phyloP scores from a whole-genome alignment of 2,888 invertebrate species.

The Nemotelus nigrinus region DNA sequence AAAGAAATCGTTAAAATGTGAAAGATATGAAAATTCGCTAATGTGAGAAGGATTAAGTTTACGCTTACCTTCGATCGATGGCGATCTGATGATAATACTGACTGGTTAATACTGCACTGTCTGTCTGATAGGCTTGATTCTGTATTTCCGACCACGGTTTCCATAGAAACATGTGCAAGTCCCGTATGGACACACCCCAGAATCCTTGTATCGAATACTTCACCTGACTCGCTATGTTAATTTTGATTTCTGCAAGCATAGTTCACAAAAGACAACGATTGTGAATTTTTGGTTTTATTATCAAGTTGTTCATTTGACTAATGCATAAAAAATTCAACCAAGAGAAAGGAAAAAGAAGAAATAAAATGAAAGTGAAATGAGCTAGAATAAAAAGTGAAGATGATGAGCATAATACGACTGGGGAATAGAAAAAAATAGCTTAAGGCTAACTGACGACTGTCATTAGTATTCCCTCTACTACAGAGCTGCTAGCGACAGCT shows the following conservation, averaged over 20 bases:
- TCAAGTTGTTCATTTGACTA: background rate
- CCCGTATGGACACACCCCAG: slow-evolving; percentile 83
- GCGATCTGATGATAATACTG: slow-evolving; percentile 54
- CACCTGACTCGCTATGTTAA: slow-evolving; percentile 79
- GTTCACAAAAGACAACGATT: slow-evolving; percentile 50
- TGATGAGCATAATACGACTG: too few species aligned
- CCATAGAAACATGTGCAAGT: slow-evolving; percentile 80
- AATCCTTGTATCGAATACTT: slow-evolving; percentile 78
- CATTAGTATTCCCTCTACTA: too few species aligned
- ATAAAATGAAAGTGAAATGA: too few species aligned
- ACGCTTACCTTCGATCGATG: slow-evolving; percentile 53
- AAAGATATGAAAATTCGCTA: background rate
- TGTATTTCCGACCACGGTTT: slow-evolving; percentile 74
- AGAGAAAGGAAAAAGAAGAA: background rate
- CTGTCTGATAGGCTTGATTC: slow-evolving; percentile 65
- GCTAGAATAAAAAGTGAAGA: too few species aligned
- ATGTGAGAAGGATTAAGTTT: too few species aligned
- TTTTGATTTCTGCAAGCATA: slow-evolving; percentile 73
- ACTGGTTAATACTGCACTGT: slow-evolving; percentile 50
- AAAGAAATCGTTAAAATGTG: background rate
- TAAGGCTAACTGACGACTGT: too few species aligned
- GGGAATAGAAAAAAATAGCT: too few species aligned
- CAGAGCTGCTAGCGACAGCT: too few species aligned
- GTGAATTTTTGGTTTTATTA: background rate
- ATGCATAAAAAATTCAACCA: too few species aligned